These are phyloP conservation scores for Epirrhoe alternata DNA, from an alignment of 2,888 invertebrate species.

Conservation along the genomic window DNA sequence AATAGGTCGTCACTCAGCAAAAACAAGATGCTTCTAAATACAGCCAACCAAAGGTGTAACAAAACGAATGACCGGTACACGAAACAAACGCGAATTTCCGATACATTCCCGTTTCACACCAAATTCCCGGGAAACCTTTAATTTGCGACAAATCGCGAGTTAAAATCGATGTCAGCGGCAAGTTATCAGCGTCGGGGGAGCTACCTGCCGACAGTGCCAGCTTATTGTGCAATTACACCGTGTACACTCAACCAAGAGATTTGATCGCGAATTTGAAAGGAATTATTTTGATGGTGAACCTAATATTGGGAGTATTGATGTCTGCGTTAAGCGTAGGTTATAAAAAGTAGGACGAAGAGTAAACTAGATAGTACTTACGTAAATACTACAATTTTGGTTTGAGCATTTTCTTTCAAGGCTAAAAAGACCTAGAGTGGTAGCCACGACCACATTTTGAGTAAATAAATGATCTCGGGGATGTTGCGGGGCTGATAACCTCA, in stretches of 20 bases:
- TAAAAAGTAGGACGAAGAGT: too few species aligned
- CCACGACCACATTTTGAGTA: too few species aligned
- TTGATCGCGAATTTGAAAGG: background rate
- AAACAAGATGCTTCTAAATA: background rate
- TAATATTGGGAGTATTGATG: too few species aligned
- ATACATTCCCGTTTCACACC: slow-evolving; percentile 18
- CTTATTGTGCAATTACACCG: slow-evolving; percentile 17
- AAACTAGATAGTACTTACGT: too few species aligned
- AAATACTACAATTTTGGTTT: too few species aligned
- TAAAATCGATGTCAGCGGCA: slow-evolving; percentile 34
- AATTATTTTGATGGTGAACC: background rate
- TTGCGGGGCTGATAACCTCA: too few species aligned
- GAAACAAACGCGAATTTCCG: background rate
- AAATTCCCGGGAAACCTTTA: slow-evolving; percentile 24
- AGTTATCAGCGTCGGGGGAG: slow-evolving; percentile 29
- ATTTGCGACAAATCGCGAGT: slow-evolving; percentile 28
- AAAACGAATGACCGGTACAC: background rate
- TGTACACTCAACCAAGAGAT: background rate
- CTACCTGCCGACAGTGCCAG: slow-evolving; percentile 21
- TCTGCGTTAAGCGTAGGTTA: too few species aligned
- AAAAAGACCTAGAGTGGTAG: too few species aligned
- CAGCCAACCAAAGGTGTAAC: background rate
- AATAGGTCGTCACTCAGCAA: too few species aligned
- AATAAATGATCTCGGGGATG: too few species aligned
- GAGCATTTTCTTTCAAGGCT: too few species aligned